Evolutionary conservation across 2,888 invertebrate species (phyloP), one percentile per base, ranked within the genome.

Genomic region (Boloria euphrosyne): DNA sequence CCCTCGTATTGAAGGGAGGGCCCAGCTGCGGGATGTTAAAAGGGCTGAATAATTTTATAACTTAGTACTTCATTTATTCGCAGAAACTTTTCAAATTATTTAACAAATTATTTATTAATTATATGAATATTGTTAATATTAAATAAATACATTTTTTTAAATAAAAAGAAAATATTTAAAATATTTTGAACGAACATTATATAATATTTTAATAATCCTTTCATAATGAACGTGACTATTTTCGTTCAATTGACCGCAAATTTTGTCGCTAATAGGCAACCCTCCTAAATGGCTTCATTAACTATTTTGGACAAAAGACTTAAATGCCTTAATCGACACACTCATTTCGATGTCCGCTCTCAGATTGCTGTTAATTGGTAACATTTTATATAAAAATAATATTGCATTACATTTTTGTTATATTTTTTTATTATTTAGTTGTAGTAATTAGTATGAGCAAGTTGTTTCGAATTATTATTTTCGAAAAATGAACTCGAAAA

Each of bases 251-350:
- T 69, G 59, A 46, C 67, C 67, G 62, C 67, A 65, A 69, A 64
- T 66, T 66, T 64, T 51, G 59, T 62, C 53, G 50, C 58, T 67
- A 69, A 67, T 65, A 67, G 59, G 7, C 47, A 18, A 61, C 55
- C 68, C 67, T 58, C 54, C 54, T 60, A 60, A 69, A 69, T 69
- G 16, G 51, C 65, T 67, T 67, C 55, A 69, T 69, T 67, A 65
- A 62, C 54, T 63, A 57, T 66, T 63, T 63, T 27, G 62, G 59
- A 69, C 69, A 69, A 69, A 67, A 67, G 65, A 62, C 65, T 69
- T 53, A 53, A 68, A 68, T 62, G 57, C 46, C 44, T 57, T 67
- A 67, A 69, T 65, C 61, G 65, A 59, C 54, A 49, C 60, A 65
- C 62, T 64, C 50, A 69, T 67, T 69, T 66, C 55, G 62, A 59